Conservation (phyloP, 2,797 vertebrate species). For the Pyrocephalus nanus region DNA sequence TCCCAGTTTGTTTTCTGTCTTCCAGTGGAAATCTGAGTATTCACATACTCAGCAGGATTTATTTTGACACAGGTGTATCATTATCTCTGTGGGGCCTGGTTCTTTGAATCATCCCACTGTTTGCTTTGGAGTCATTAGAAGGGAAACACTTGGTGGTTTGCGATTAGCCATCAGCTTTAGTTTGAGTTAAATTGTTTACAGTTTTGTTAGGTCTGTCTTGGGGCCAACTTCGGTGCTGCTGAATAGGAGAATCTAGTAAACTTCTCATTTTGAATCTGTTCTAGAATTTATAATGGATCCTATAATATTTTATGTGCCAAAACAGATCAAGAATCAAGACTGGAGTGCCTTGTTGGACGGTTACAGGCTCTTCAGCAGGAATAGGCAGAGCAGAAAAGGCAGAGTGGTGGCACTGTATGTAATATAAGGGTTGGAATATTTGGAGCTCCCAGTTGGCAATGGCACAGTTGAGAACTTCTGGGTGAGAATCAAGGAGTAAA, state of each 20-base stretch:
- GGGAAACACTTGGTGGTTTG: not conserved
- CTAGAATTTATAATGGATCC: not conserved
- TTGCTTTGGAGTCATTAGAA: not conserved
- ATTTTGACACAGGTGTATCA: not conserved
- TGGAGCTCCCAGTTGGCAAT: not conserved
- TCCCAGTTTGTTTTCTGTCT: not conserved
- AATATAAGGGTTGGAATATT: too few species aligned
- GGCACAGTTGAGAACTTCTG: not conserved
- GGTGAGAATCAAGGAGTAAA: not conserved
- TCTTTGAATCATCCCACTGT: not conserved
- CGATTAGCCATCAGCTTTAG: not conserved
- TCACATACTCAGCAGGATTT: not conserved
- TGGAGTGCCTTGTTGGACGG: not conserved
- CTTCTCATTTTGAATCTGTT: not conserved
- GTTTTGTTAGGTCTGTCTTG: not conserved
- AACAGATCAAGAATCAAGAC: not conserved
- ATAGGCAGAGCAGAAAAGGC: not conserved
- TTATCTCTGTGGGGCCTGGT: not conserved
- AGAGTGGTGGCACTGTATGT: not conserved
- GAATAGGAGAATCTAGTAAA: not conserved
- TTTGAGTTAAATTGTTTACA: not conserved
- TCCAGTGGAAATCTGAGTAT: not conserved
- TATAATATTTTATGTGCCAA: not conserved
- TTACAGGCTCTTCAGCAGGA: not conserved
- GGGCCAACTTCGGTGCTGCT: not conserved